Evolutionary conservation across 2,113 vertebrate species (phyloP).

Genomic region (Henicopernis longicauda): DNA sequence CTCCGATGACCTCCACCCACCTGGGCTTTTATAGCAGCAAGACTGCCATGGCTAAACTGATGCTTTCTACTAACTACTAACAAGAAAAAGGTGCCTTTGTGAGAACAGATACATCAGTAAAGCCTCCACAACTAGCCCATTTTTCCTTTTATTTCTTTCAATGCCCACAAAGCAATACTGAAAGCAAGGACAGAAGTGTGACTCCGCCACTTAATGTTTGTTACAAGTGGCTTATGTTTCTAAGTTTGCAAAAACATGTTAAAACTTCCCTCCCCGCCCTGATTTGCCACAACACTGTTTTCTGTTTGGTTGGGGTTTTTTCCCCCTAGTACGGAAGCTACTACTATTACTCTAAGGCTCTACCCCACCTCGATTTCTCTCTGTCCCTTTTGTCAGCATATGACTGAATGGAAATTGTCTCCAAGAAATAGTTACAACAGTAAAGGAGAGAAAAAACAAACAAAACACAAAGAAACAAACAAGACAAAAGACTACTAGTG

Average conservation of each 20-base stretch:
- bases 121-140: not conserved
- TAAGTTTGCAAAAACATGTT: not conserved
- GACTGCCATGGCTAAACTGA: not conserved
- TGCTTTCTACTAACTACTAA: not conserved
- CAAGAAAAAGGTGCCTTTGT: not conserved
- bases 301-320: fast-evolving
- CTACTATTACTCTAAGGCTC: not conserved
- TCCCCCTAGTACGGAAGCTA: not conserved
- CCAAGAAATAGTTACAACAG: not conserved
- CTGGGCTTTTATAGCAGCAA: not conserved
- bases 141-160: not conserved
- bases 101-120: not conserved
- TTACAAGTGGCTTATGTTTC: not conserved
- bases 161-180: not conserved
- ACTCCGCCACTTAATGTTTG: not conserved
- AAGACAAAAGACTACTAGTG: not conserved
- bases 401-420: not conserved
- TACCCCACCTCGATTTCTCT: not conserved
- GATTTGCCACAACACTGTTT: not conserved
- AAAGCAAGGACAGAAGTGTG: not conserved
- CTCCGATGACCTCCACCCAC: fast-evolving
- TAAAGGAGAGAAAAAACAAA: not conserved
- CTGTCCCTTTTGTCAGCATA: not conserved
- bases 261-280: not conserved
- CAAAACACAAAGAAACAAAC: not conserved